Base-by-base conservation (phyloP, 2,888 invertebrate genomes). In the Prenolepis imparis region DNA sequence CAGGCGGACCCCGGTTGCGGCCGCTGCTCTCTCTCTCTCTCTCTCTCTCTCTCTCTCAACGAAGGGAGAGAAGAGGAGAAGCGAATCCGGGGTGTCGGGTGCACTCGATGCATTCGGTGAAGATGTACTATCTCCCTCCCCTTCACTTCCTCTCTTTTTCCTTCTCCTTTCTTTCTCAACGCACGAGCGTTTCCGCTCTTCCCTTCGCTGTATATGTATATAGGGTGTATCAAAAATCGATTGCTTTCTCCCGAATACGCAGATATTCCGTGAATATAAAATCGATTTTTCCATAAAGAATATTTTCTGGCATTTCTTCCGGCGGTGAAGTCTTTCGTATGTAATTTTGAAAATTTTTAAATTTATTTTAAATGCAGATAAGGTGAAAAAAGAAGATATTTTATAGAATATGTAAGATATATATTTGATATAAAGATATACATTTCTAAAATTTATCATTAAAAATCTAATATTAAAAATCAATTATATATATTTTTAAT, bases 1-100 rank as follows among this genome's bases (percentile, higher is more conserved):
- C 87, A 88, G 89, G 82, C 81, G 87, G 75, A 44, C 74, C 77
- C 84, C 78, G 89, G 82, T 74, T 85, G 86, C 84, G 91, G 88
- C 89, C 36, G 67, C 48, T 28, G 28, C 28, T 28, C 28, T 28
- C 28, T 28, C 28, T 28, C 28, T 28, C 28, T 87, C 86, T 36
- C 59, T 32, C 73, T 28, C 28, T 28, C 28, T 28, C 28, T 28
- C 28, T 87, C 86, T 36, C 59, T 32, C 73, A 83, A 84, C 84
- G 80, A 82, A 73, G 64, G 72, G 80, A 66, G 78, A 70, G 83
- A 72, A 48, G 24, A 41, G 63, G 78, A 70, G 83, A 72, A 48
- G n/a, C 52, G 63, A 82, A 81, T 36, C 18, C 78, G 55, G 85
- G 77, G 85, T 87, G 87, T 86, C 86, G 85, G 81, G 84, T 68